Base-by-base conservation (phyloP, 1,140 invertebrate genomes). In the Globodera ellingtonae region DNA sequence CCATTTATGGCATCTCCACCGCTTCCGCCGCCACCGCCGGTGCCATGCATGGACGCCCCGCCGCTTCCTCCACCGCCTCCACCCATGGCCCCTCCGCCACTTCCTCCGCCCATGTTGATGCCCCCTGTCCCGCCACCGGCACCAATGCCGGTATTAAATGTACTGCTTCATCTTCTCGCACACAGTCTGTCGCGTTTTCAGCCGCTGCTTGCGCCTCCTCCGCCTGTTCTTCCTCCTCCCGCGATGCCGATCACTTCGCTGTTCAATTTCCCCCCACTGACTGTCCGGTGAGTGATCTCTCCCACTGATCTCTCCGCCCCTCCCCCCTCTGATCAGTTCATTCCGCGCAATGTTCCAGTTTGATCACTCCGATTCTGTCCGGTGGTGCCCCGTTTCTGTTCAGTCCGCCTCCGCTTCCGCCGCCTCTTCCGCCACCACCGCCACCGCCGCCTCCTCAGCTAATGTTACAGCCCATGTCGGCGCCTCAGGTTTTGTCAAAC, bases 1-100 rank as follows among this genome's bases (percentile, higher is more conserved):
- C n/a, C 24, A 4, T 24, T 24, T 4, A 6, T 62, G 18, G 79
- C 78, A 79, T 8, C 72, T n/a, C 24, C 65, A 7, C 35, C 48
- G 21, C 18, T 24, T 13, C 78, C 24, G 24, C 24, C 70, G 24
- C n/a, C 24, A 4, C 44, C 73, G 4, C 71, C 21, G 24, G 24
- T 24, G 24, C 78, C 79, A 24, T 24, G 24, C 8, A 6, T 62
- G 18, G 79, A 24, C 24, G 24, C 78, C 81, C 72, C 78, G 9
- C 18, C 70, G 48, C 74, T 62, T 4, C 75, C 75, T 24, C 24
- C 78, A 35, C 78, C 52, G 18, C 46, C 50, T 69, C 66, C 52
- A 15, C 79, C 65, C 6, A 44, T 75, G 35, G 15, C 47, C 35
- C 73, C 35, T 1, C 73, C 73, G 62, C 47, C 73, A 21, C 73